Base-by-base conservation (phyloP, 23 tunicate genomes). In the Corella eumyota region DNA sequence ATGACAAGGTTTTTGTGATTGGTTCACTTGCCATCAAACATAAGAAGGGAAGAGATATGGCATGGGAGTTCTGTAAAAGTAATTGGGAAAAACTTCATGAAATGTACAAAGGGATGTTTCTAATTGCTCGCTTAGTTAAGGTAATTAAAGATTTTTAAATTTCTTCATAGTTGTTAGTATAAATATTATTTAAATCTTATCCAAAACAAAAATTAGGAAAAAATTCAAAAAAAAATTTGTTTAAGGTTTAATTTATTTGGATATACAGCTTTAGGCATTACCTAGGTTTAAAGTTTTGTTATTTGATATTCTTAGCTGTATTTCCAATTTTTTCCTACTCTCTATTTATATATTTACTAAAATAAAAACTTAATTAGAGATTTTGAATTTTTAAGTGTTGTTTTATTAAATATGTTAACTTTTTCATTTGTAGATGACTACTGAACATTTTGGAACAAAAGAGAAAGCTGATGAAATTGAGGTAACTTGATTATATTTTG, bases 71-170 rank as follows among this genome's bases (percentile, higher is more conserved):
- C 65, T 40, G 67, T 26, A 77, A 77, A 69, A 32, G 44, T 3
- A 84, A 86, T 32, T 93, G 90, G 90, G 75, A 73, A n/a, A 51
- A 77, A 52, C 72, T 84, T n/a, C 93, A 84, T 45, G 85, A 69
- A 3, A 56, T 71, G 73, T 93, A 77, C 78, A 78, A 85, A 45
- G 90, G 99, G 33, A 81, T 62, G 68, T 88, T 88, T 32, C 88
- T 88, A 4, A 78, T 88, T 1, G 51, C 87, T 21, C 68, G 96
- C 7, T 72, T 88, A 0, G 96, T 88, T 28, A 79, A 78, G 66
- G 77, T 78, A 23, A 17, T 35, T 55, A 17, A 24, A 31, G 48
- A 9, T 40, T 11, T 15, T 9, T 40, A 40, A 15, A 9, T 40
- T 40, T 55, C 48, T 40, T 40, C 15, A 11, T 9, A 15, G 48